Evolutionary conservation across 37 sponge, comb jelly and placozoan species (phyloP), one percentile per base, ranked within the genome.

Genomic region (Hormiphora californensis): DNA sequence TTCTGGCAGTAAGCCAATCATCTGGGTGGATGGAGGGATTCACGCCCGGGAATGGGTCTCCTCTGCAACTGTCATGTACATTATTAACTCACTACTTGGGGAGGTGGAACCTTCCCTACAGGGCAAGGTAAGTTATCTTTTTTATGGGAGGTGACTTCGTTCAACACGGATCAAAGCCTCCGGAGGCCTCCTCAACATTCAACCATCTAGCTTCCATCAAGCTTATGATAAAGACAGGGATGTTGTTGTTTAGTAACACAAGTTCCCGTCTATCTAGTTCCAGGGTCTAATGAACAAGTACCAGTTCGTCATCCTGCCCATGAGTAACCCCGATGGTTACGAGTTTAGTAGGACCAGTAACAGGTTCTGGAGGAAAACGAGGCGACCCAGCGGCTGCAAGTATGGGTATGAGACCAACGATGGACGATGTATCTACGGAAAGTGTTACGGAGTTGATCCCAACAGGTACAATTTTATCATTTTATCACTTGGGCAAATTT

Each of bases 321-420:
- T 73, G 81, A 33, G 36, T 19, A 73, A 73, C 81, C 81, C 81
- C 4, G 81, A 73, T 40, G 81, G 81, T 12, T 73, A 73, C 81
- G 35, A 27, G 27, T 73, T 43, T 46, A 43, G 46, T 1, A 73
- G 81, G 44, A 57, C 61, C 61, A 23, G 25, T 30, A 57, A 57
- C 22, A 57, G 61, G 61, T 57, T 57, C 28, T 73, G 81, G 81
- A 73, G 81, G 81, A 73, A 73, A 30, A 73, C 81, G 11, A 25
- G 81, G 46, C 31, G 81, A 11, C 81, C 31, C 34, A 36, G 49
- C 21, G 46, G 46, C 49, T 73, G 81, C 22, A 73, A 73, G 46
- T 21, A 32, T 36, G 25, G 22, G 1, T 40, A 25, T 36, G 15
- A 17, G 8, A 9, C 28, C 1, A 22, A 22, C 4, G 36, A 32